Evolutionary conservation across 2,113 vertebrate species (phyloP), one percentile per base, ranked within the genome.

Genomic region (Pelecanoides urinatrix): DNA sequence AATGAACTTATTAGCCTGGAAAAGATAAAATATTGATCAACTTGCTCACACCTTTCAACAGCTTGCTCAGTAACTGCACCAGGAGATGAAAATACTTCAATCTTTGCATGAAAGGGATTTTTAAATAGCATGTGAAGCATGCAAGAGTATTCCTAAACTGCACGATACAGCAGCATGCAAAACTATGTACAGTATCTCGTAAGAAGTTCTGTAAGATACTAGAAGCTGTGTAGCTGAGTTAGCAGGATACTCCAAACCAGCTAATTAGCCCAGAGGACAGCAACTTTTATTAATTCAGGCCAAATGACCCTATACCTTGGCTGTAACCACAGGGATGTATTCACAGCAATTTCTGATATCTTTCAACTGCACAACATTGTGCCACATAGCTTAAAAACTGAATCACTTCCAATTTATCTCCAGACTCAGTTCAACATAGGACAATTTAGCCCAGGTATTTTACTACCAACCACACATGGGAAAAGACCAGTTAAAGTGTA

Each of bases 171-270:
- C 19, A 79, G 40, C 10, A 0, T 9, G 17, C 66, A 76, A n/a
- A 74, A 5, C 45, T 4, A 15, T 0, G 3, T 0, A 0, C 5
- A 7, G n/a, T 30, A 45, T 12, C 59, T 76, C 4, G 0, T 7
- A 38, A 40, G 25, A 11, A 5, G 2, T 7, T 38, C 59, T 12
- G 71, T 0, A 2, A 36, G 32, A 6, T 0, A 13, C 29, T 3
- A 58, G 68, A 40, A 53, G 36, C 4, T 49, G 40, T 34, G 20
- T 0, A n/a, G 38, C 61, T 66, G 40, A 25, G 63, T 36, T 32
- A 25, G 65, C 26, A 78, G 47, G 50, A 27, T 6, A 40, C 6
- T 16, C 44, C 52, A 36, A 5, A 18, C 27, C 27, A 67, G 55
- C n/a, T 36, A 1, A 56, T 8, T 42, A n/a, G 15, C 36, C 44